phyloP scores from a whole-genome alignment of 2,797 vertebrate species.

The Neoniphon sammara region DNA sequence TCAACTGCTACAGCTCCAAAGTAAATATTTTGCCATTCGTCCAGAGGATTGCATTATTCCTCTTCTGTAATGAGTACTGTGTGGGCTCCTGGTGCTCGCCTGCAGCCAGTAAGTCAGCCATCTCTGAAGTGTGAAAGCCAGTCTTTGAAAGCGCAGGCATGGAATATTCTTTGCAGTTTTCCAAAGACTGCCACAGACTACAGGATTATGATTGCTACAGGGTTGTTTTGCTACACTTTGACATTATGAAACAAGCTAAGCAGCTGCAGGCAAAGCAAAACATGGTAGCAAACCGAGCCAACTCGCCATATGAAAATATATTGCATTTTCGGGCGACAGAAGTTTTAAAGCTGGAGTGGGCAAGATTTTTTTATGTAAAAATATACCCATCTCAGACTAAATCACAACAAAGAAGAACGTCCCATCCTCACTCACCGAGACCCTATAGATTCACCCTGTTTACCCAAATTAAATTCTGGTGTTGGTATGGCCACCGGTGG shows the following conservation, averaged over 20 bases:
- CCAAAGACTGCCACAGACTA: conserved; percentile 69
- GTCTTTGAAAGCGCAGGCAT: conserved; percentile 74
- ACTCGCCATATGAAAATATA: conserved; percentile 31
- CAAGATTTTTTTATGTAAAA: conserved; percentile 15
- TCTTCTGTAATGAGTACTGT: conserved; percentile 61
- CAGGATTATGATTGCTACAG: conserved; percentile 76
- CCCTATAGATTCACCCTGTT: not conserved
- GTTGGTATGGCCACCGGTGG: too few relatives aligned
- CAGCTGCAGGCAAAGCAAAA: conserved; percentile 51
- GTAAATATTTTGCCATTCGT: conserved; percentile 44
- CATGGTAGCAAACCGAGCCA: conserved; percentile 28
- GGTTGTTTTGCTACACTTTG: conserved; percentile 79
- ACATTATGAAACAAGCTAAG: conserved; percentile 74
- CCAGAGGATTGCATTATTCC: conserved; percentile 66
- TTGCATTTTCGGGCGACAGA: conserved; percentile 28
- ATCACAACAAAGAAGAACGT: conserved; percentile 2
- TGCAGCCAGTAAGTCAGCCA: conserved; percentile 70
- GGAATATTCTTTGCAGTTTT: conserved; percentile 73
- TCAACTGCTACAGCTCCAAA: conserved; percentile 40
- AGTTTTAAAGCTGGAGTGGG: conserved; percentile 27
- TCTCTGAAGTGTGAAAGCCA: conserved; percentile 78
- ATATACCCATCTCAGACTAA: not conserved
- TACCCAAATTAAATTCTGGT: not conserved
- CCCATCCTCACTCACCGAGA: not conserved
- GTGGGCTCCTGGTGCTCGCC: conserved; percentile 62